phyloP scores from a whole-genome alignment of 53 echinoderm and acorn worm genomes.

The Pentamera pediparva region DNA sequence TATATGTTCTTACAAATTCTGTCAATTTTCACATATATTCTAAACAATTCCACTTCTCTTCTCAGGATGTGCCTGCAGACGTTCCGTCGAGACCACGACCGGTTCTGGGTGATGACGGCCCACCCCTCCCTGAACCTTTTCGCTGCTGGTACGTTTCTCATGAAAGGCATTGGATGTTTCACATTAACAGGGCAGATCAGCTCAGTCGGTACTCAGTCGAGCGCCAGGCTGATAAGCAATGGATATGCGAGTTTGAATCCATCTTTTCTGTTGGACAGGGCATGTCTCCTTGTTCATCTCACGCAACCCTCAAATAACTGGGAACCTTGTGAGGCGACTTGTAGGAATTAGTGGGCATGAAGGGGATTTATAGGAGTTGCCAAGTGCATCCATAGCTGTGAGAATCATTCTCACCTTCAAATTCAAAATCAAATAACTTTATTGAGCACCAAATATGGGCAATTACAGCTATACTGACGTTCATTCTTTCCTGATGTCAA shows the following conservation, averaged over 20 bases:
- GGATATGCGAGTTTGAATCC: not conserved
- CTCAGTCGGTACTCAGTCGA: too few species aligned
- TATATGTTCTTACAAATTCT: too few species aligned
- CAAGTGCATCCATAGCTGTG: not conserved
- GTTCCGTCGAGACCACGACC: constrained; percentile 96
- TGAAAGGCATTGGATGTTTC: not conserved
- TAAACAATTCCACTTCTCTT: not conserved
- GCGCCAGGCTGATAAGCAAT: not conserved
- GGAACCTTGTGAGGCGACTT: not conserved
- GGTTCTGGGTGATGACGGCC: constrained; percentile 94
- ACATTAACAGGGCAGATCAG: not conserved
- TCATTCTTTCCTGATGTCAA: constrained; percentile 28
- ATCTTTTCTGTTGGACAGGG: not conserved
- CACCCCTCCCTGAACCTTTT: constrained; percentile 91
- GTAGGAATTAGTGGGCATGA: not conserved
- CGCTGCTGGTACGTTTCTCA: constrained; percentile 62
- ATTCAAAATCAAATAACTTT: too few species aligned
- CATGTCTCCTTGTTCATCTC: not conserved
- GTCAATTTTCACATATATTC: not conserved
- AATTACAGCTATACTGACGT: too few species aligned
- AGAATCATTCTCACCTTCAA: not conserved
- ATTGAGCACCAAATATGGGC: too few species aligned
- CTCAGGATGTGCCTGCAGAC: constrained; percentile 92
- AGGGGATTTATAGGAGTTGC: not conserved
- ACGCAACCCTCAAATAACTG: not conserved